Evolutionary conservation across 2,113 vertebrate genomes (phyloP).

Genomic region (Potamarius usumacintae): DNA sequence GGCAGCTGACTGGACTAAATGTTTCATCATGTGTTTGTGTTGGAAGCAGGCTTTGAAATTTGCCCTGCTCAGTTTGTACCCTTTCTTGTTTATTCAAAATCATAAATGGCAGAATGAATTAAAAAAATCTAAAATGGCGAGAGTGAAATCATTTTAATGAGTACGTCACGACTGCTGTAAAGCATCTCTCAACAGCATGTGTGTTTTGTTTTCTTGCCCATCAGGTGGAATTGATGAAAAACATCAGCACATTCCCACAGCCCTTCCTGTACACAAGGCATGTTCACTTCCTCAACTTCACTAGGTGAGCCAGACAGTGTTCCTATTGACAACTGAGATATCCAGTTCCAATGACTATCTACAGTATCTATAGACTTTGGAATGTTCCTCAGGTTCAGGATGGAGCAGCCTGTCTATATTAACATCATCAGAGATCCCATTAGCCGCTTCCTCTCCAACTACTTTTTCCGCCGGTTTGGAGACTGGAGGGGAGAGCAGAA

Average conservation of each 20-base stretch:
- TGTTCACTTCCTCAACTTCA: slow-evolving; percentile 99
- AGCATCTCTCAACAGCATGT: too few species aligned
- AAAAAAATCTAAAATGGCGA: not conserved
- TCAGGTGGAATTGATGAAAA: slow-evolving; percentile 96
- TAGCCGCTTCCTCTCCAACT: slow-evolving; percentile 95
- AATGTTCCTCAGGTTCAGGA: slow-evolving; percentile 82
- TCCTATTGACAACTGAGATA: not conserved
- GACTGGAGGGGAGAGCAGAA: slow-evolving; percentile 98
- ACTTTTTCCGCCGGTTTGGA: slow-evolving; percentile 98
- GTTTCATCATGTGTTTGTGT: not conserved
- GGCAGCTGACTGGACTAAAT: not conserved
- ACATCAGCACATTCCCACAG: slow-evolving; percentile 92
- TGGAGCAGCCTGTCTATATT: slow-evolving; percentile 95
- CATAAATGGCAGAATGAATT: not conserved
- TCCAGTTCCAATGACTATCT: not conserved
- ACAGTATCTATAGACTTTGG: not conserved
- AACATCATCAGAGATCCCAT: slow-evolving; percentile 98
- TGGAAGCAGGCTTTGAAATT: not conserved
- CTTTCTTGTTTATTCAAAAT: not conserved
- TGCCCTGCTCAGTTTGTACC: not conserved
- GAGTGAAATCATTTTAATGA: not conserved
- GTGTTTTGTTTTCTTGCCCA: slow-evolving; percentile 58
- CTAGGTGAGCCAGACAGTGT: slow-evolving; percentile 79
- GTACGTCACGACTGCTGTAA: not conserved
- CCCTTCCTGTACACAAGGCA: slow-evolving; percentile 97